Evolutionary conservation across 2,797 vertebrate genomes (phyloP).

Genomic region (Schizopygopsis pylzovi): DNA sequence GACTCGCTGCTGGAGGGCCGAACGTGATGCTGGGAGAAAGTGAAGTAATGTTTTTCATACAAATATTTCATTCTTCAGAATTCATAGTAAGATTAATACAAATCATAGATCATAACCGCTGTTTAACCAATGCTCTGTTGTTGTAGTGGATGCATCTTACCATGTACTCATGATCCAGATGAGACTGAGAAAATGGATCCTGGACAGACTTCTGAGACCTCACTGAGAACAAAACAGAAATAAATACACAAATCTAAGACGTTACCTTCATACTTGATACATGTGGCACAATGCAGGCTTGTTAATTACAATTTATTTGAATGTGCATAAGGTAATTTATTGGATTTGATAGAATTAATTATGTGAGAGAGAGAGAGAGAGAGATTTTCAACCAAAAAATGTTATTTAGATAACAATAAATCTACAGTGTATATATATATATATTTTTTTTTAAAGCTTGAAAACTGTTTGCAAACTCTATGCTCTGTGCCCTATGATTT

Average conservation of each 20-base stretch:
- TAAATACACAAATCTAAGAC: neutral
- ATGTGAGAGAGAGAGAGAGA: neutral
- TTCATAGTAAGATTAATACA: neutral
- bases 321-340: neutral
- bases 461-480: neutral
- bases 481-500: neutral
- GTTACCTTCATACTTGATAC: neutral
- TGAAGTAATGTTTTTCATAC: slow-evolving; percentile 28
- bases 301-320: neutral
- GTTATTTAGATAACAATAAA: neutral
- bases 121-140: slow-evolving; percentile 10
- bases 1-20: slow-evolving; percentile 57
- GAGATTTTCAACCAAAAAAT: neutral
- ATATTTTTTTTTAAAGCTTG: neutral
- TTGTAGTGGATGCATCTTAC: slow-evolving; percentile 77
- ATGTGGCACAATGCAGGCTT: neutral
- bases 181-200: neutral
- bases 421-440: no score
- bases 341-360: neutral
- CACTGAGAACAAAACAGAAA: neutral
- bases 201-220: neutral
- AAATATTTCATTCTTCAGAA: neutral
- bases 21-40: slow-evolving; percentile 38
- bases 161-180: slow-evolving; percentile 71
- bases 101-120: neutral